Evolutionary conservation across 1,140 invertebrate genomes (phyloP), one percentile per base, ranked within the genome.

Genomic region (Drosophila quadrilineata): DNA sequence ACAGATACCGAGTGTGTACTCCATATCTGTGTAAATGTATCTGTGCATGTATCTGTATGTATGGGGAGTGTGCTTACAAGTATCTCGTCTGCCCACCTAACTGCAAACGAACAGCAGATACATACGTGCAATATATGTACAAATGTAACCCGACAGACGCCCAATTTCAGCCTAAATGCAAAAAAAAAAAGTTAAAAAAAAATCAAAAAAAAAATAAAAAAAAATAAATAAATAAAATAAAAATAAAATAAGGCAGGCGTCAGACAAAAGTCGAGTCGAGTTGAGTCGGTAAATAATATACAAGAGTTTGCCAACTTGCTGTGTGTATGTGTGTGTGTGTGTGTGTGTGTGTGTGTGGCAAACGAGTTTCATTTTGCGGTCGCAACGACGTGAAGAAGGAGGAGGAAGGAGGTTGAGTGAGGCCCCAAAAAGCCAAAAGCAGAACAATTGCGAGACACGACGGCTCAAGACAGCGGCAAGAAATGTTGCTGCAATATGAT

Each of bases 361-460:
- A 79, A 75, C 75, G 64, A 52, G 75, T 80, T 80, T 71, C 52
- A 46, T 62, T 60, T 80, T 70, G 58, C 43, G 59, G 69, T 71
- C 56, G 43, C 62, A 45, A 28, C 56, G 33, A 48, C 16, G n/a
- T n/a, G n/a, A n/a, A n/a, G n/a, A n/a, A n/a, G n/a, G n/a, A n/a
- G n/a, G n/a, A n/a, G n/a, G n/a, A n/a, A n/a, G n/a, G n/a, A n/a
- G n/a, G n/a, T n/a, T n/a, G n/a, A n/a, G n/a, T n/a, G 16, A 31
- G 38, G 60, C 60, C 41, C 75, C 71, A 73, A 79, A 77, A 76
- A 76, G 52, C 73, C 73, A 76, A 76, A 75, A 79, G 66, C 71
- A 71, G 75, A 75, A 80, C 71, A 80, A 77, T 79, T 79, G 70
- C 59, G 58, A 69, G 75, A 72, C n/a, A n/a, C n/a, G n/a, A n/a